Evolutionary conservation across 2,888 invertebrate species (phyloP).

Genomic region (Bellardia pandia): DNA sequence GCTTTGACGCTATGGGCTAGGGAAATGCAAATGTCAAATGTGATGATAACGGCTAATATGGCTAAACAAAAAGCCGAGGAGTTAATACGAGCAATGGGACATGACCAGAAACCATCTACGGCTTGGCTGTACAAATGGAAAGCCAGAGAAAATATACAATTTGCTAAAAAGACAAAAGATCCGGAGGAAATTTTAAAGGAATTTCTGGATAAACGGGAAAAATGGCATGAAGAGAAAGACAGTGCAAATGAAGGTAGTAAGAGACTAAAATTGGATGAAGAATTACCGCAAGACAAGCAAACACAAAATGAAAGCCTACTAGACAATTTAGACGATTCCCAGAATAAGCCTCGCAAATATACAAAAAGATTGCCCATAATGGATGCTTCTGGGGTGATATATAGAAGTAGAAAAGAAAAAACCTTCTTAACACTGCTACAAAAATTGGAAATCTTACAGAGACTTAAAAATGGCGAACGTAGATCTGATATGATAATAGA

Average conservation of each 20-base stretch:
- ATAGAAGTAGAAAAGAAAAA: conserved; percentile 62
- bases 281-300: not conserved
- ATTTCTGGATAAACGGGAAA: conserved; percentile 23
- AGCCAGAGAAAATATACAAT: conserved; percentile 61
- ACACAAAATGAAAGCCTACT: not conserved
- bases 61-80: conserved; percentile 57
- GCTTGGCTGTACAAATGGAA: conserved; percentile 66
- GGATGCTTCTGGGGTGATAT: conserved; percentile 44
- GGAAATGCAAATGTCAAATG: conserved; percentile 36
- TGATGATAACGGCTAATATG: conserved; percentile 34
- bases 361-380: conserved; percentile 29
- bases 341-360: conserved; percentile 33
- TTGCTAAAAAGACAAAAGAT: conserved; percentile 14
- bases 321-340: not conserved
- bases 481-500: conserved; percentile 51
- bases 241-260: not conserved
- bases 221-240: not conserved
- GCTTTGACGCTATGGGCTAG: conserved; percentile 59
- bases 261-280: not conserved
- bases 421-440: conserved; percentile 65
- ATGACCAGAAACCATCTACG: conserved; percentile 39
- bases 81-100: conserved; percentile 40
- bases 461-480: conserved; percentile 65
- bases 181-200: conserved; percentile 49
- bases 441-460: conserved; percentile 63